Conservation (phyloP, 1,140 invertebrate species). For the Vanessa atalanta region DNA sequence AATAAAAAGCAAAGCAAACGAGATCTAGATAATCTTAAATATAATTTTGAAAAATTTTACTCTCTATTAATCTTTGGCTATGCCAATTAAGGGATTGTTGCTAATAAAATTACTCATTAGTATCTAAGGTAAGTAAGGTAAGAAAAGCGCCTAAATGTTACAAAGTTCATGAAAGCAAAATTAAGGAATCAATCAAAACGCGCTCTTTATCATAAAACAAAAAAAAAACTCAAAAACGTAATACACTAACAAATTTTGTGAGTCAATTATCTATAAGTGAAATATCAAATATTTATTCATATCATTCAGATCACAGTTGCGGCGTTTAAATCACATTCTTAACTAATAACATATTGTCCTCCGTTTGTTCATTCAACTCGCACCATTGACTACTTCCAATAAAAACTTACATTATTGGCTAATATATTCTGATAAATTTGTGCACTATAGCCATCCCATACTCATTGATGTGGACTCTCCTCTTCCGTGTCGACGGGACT, state of each 20-base stretch:
- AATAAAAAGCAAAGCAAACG: conserved; percentile 40
- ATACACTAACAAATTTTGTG: conserved; percentile 67
- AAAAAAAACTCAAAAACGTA: conserved; percentile 17
- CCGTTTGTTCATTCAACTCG: conserved; percentile 66
- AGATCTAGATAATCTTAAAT: conserved; percentile 40
- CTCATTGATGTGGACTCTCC: conserved; percentile 88
- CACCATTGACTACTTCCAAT: conserved; percentile 66
- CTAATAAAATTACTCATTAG: conserved; percentile 58
- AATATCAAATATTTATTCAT: conserved; percentile 82
- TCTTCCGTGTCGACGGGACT: conserved; percentile 91
- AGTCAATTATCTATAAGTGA: conserved; percentile 78
- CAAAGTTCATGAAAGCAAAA: conserved; percentile 56
- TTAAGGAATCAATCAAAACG: conserved; percentile 51
- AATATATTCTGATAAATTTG: conserved; percentile 56
- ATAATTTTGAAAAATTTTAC: conserved; percentile 42
- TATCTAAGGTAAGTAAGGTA: conserved; percentile 71
- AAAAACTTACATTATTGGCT: conserved; percentile 51
- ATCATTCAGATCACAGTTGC: conserved; percentile 82
- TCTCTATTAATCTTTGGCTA: conserved; percentile 74
- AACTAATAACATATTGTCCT: conserved; percentile 79
- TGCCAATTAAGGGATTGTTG: conserved; percentile 66
- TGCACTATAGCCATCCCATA: conserved; percentile 50
- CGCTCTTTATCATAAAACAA: conserved; percentile 28
- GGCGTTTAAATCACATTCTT: conserved; percentile 81
- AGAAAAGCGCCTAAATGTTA: conserved; percentile 72